Base-by-base conservation (phyloP, 2,888 invertebrate species). In the Cheilosia variabilis region DNA sequence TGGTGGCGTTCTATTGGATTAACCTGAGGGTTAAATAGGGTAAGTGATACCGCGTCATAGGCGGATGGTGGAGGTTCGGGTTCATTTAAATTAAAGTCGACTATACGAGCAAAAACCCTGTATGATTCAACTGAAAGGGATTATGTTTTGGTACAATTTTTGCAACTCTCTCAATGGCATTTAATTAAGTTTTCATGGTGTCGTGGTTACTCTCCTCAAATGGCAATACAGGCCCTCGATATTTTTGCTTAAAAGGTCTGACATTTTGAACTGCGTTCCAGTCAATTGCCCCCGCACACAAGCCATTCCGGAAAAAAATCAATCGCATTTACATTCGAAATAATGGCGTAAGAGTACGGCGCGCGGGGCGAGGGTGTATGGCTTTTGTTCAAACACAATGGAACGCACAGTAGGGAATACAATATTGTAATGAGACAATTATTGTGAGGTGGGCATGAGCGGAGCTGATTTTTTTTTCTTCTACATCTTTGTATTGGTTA, bases 71-170 rank as follows among this genome's bases (percentile, higher is more conserved):
- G 69, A 52, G 65, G 31, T 9, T 31, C 43, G 53, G 41, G 66
- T 83, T 78, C 62, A 66, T 80, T 83, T 75, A 66, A 71, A 78
- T 69, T 84, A 69, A 80, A 80, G 76, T 41, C 53, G 10, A 37
- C 37, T 22, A 37, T 13, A 58, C 4, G 43, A 45, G 52, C 58
- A 55, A 79, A 45, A 79, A 53, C 17, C 53, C 55, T 69, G 68
- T 47, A 22, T 41, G 52, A 9, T 41, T 50, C 37, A 37, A 60
- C 47, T 17, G 24, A 53, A 55, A 34, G 17, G 55, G 62, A 50
- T 78, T 68, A 45, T 24, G 34, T 62, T 62, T 55, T 65, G 50
- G 34, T 19, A 41, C 9, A 13, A 65, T 65, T 75, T 63, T 58
- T 75, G 65, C 60, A 78, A 78, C 55, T 1, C 27, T 53, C 60